phyloP scores from a whole-genome alignment of 2,113 vertebrate species.

The Podarcis muralis region DNA sequence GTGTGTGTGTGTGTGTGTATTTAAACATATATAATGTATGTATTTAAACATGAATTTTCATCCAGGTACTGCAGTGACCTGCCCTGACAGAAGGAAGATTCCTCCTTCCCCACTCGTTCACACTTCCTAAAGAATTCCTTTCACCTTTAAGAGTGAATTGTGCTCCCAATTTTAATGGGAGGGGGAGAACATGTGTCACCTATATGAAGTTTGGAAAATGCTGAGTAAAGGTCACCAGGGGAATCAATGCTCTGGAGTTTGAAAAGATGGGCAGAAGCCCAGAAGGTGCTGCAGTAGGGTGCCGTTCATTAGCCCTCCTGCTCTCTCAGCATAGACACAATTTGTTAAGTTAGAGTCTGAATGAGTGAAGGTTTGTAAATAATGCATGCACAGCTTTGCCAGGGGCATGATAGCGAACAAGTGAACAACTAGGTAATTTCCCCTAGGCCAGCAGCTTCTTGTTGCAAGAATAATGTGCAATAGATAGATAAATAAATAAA shows the following conservation, averaged over 20 bases:
- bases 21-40: too few species aligned
- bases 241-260: not conserved
- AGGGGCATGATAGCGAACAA: slow-evolving; percentile 26
- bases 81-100: not conserved
- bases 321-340: slow-evolving; percentile 27
- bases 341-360: slow-evolving; percentile 34
- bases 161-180: not conserved
- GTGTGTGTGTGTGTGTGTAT: too few species aligned
- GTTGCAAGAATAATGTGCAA: slow-evolving; percentile 8
- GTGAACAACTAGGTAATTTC: slow-evolving; percentile 20
- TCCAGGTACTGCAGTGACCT: not conserved
- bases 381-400: slow-evolving; percentile 24
- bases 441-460: not conserved
- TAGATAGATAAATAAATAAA: slow-evolving; percentile 5
- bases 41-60: too few species aligned
- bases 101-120: not conserved
- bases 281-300: not conserved
- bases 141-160: not conserved
- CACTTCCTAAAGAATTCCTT: not conserved
- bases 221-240: not conserved
- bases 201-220: not conserved
- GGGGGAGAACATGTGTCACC: not conserved
- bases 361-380: slow-evolving; percentile 42
- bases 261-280: not conserved
- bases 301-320: slow-evolving; percentile 2